Conservation (phyloP, 1,140 invertebrate species). For the Temnothorax longispinosus region DNA sequence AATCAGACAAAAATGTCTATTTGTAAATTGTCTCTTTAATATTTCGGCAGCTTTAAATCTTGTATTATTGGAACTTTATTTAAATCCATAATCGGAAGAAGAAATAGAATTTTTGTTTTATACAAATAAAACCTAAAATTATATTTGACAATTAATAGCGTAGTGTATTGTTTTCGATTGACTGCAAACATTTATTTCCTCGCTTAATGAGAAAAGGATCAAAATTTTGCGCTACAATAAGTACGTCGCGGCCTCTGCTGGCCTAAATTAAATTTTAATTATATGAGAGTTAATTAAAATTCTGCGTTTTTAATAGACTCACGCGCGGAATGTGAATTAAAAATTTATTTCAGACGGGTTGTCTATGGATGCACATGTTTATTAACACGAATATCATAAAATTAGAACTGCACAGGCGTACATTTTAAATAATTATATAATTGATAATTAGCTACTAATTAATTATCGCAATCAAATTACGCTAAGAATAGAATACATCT, state of each 20-base stretch:
- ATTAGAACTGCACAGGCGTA: neutral
- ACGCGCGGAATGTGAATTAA: conserved; percentile 50
- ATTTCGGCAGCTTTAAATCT: neutral
- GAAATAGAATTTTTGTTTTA: neutral
- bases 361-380: conserved; percentile 8
- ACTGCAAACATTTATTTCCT: conserved; percentile 29
- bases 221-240: conserved; percentile 50
- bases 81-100: neutral
- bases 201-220: conserved; percentile 57
- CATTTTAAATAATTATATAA: conserved; percentile 17
- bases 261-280: conserved; percentile 62
- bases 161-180: conserved; percentile 42
- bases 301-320: conserved; percentile 58
- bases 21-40: neutral
- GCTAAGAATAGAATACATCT: neutral
- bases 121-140: neutral
- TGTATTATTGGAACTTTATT: neutral
- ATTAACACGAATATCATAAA: conserved; percentile 15
- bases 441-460: conserved; percentile 12
- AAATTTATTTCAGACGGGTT: conserved; percentile 43
- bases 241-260: conserved; percentile 35
- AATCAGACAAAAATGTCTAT: neutral
- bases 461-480: neutral
- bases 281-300: conserved; percentile 60
- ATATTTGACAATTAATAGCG: conserved; percentile 27